Evolutionary conservation across 2,888 invertebrate genomes (phyloP).

Genomic region (Drosophila anomalata): DNA sequence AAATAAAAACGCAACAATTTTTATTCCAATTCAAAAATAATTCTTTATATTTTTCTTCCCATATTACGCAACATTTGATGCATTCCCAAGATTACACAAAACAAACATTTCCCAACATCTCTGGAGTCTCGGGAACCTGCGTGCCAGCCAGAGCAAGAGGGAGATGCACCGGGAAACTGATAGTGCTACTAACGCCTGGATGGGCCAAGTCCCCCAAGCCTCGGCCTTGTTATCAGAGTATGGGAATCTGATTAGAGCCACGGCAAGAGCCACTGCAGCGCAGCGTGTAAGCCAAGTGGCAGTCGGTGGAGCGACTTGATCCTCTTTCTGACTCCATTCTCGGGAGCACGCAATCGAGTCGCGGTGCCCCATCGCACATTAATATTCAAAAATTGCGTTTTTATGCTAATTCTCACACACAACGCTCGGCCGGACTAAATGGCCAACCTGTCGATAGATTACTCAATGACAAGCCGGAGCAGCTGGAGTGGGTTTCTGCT

Average conservation of each 20-base stretch:
- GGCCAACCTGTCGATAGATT: conserved; percentile 81
- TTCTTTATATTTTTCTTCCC: conserved; percentile 21
- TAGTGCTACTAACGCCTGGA: conserved; percentile 47
- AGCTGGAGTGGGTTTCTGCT: conserved; percentile 4
- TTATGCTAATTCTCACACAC: conserved; percentile 82
- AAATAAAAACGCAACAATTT: no score
- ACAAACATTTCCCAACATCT: conserved; percentile 70
- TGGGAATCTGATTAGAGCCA: conserved; percentile 79
- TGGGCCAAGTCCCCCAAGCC: conserved; percentile 9
- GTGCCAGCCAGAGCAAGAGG: conserved; percentile 35
- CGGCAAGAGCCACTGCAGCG: conserved; percentile 15
- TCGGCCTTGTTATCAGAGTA: conserved; percentile 68
- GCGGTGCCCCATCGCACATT: conserved; percentile 73
- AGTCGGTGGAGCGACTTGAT: conserved; percentile 43
- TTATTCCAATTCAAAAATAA: no score
- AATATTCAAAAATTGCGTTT: conserved; percentile 84
- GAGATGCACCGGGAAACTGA: conserved; percentile 46
- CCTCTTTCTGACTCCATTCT: conserved; percentile 9
- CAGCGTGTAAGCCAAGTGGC: conserved; percentile 70
- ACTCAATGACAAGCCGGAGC: conserved; percentile 74
- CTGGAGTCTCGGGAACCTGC: conserved; percentile 37
- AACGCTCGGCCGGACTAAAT: conserved; percentile 48
- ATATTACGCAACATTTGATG: conserved; percentile 57
- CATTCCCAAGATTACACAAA: conserved; percentile 61
- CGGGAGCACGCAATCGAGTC: conserved; percentile 64